A percentile compares a stretch with the other conserved stretches of the same genome.
phyloP scores from a whole-genome alignment of 2,113 vertebrate genomes.

The Salminus brasiliensis region DNA sequence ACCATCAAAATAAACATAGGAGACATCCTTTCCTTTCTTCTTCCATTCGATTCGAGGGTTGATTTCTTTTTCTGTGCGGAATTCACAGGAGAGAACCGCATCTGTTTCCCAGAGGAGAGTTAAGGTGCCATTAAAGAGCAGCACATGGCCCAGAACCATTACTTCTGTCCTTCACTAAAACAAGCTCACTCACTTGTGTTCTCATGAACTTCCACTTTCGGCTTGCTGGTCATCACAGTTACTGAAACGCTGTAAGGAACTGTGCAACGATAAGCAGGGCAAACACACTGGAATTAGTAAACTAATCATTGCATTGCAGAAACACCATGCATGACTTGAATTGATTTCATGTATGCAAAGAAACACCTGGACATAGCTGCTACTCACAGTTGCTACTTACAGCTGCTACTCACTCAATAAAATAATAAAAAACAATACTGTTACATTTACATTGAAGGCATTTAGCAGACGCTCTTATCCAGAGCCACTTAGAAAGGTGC shows the following conservation, averaged over 20 bases:
- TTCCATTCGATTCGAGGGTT: constrained; percentile 92
- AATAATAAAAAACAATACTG: too few species aligned
- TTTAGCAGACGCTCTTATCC: too few species aligned
- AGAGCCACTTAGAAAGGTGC: too few species aligned
- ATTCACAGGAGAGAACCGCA: constrained; percentile 84
- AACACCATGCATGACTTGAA: neutral
- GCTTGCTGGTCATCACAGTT: constrained; percentile 70
- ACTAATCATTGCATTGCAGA: neutral
- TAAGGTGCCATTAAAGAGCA: constrained; percentile 36
- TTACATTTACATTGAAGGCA: too few species aligned
- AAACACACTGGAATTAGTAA: neutral
- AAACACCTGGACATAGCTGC: too few species aligned
- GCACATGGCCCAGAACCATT: neutral
- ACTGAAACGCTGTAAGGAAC: constrained; percentile 65
- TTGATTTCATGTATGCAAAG: neutral
- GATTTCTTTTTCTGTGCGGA: constrained; percentile 77
- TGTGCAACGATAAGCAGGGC: constrained; percentile 41
- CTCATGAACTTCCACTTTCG: constrained; percentile 72
- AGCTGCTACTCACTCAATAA: too few species aligned
- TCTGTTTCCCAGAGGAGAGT: constrained; percentile 68
- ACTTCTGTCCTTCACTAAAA: neutral
- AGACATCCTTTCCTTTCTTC: constrained; percentile 80
- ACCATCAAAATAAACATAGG: constrained; percentile 86
- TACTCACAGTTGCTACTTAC: too few species aligned
- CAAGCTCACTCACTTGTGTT: constrained; percentile 68